phyloP scores from a whole-genome alignment of 2,113 vertebrate species.

The Lophotis ruficrista region DNA sequence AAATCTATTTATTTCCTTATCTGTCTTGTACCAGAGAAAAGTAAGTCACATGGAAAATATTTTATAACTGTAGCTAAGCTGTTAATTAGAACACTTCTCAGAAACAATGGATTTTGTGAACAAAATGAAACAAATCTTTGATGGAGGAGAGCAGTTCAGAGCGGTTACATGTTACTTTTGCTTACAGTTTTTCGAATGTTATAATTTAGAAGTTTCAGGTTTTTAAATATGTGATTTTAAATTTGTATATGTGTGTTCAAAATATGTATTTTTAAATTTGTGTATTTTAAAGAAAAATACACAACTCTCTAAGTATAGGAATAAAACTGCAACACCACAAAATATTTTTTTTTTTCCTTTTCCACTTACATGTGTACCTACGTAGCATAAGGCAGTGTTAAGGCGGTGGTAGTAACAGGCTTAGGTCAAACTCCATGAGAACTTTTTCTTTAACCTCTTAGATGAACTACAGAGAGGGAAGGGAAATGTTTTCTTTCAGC shows the following conservation, averaged over 20 bases:
- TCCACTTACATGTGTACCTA: background rate
- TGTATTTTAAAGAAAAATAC: background rate
- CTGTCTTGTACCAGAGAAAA: conserved; percentile 26
- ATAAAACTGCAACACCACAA: background rate
- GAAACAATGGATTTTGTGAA: background rate
- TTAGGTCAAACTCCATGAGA: background rate
- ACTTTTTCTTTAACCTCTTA: background rate
- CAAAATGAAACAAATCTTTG: background rate
- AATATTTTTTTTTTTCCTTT: background rate
- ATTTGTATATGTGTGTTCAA: background rate
- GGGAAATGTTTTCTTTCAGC: background rate
- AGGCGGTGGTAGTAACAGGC: background rate
- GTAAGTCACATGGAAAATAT: conserved; percentile 17
- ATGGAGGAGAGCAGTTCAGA: background rate
- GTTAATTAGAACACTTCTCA: conserved; percentile 32
- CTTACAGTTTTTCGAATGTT: background rate
- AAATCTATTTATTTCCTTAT: conserved; percentile 46
- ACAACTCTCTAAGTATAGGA: background rate
- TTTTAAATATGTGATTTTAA: background rate
- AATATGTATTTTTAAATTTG: background rate
- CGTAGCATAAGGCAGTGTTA: background rate
- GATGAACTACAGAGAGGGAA: background rate
- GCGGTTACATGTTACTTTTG: background rate
- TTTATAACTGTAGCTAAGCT: conserved; percentile 28
- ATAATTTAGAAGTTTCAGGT: background rate